phyloP scores from a whole-genome alignment of 2,113 vertebrate genomes.

The Quiscalus mexicanus region DNA sequence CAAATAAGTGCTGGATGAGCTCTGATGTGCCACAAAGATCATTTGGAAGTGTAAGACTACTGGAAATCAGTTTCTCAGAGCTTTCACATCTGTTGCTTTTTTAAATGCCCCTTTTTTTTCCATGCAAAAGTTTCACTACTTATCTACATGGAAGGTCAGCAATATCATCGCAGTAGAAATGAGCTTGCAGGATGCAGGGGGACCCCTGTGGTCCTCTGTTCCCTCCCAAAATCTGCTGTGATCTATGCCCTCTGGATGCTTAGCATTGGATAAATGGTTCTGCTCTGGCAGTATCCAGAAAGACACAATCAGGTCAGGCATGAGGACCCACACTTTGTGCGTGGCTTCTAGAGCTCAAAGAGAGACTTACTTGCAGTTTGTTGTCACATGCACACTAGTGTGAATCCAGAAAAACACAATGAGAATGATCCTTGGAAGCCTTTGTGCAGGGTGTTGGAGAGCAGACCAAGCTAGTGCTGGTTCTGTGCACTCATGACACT shows the following conservation, averaged over 20 bases:
- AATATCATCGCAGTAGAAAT: neutral
- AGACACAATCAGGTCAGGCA: neutral
- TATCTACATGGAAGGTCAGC: fast-evolving
- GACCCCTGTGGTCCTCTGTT: neutral
- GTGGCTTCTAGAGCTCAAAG: neutral
- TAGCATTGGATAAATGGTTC: neutral
- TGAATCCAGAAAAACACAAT: neutral
- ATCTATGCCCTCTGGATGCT: neutral
- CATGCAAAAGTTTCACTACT: neutral
- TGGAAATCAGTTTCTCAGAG: neutral
- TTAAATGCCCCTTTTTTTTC: neutral
- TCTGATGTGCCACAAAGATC: neutral
- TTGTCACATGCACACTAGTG: neutral
- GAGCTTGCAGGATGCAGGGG: neutral
- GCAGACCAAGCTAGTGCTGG: neutral
- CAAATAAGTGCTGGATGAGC: neutral
- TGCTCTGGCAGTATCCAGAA: neutral
- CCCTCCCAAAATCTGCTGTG: neutral
- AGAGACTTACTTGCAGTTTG: neutral
- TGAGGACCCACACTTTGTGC: neutral
- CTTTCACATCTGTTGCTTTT: neutral
- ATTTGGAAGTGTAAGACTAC: neutral
- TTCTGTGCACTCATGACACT: neutral
- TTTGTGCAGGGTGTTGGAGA: neutral
- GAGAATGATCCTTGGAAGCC: neutral